Percentiles rank a stretch among this genome's conserved stretches.
Conservation (phyloP, 2,888 invertebrate genomes). For the Actias luna region DNA sequence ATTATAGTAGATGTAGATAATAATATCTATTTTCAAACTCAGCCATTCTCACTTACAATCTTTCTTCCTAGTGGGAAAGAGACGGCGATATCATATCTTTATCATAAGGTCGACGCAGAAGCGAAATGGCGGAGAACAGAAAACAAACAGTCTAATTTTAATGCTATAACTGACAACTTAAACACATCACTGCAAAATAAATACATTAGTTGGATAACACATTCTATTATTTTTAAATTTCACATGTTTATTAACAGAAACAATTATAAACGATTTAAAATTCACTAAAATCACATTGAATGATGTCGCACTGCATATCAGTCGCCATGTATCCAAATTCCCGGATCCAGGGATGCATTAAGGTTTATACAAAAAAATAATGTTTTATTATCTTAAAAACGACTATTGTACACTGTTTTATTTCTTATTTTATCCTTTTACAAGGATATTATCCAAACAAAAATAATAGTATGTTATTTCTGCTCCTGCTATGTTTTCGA, state of each 20-base stretch:
- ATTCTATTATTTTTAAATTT: constrained; percentile 21
- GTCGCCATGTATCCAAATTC: constrained; percentile 74
- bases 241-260: constrained; percentile 16
- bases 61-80: constrained; percentile 52
- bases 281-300: constrained; percentile 60
- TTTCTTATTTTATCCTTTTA: not conserved
- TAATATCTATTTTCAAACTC: not conserved
- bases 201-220: constrained; percentile 22
- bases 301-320: constrained; percentile 66
- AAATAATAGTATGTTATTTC: too few relatives aligned
- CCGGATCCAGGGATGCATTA: constrained; percentile 60
- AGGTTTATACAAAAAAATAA: constrained; percentile 1
- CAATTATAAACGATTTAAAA: constrained; percentile 40
- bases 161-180: constrained; percentile 49
- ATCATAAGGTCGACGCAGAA: constrained; percentile 43
- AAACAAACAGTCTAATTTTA: constrained; percentile 52
- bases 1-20: not conserved
- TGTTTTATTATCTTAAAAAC: not conserved
- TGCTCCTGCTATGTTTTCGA: too few relatives aligned
- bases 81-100: constrained; percentile 56
- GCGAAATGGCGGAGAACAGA: constrained; percentile 64
- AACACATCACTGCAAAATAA: constrained; percentile 33
- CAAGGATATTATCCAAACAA: not conserved
- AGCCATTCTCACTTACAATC: constrained; percentile 46
- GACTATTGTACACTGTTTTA: not conserved